These are phyloP conservation scores for Cairina moschata DNA, from an alignment of 2,113 vertebrate species.

Conservation along the genomic window DNA sequence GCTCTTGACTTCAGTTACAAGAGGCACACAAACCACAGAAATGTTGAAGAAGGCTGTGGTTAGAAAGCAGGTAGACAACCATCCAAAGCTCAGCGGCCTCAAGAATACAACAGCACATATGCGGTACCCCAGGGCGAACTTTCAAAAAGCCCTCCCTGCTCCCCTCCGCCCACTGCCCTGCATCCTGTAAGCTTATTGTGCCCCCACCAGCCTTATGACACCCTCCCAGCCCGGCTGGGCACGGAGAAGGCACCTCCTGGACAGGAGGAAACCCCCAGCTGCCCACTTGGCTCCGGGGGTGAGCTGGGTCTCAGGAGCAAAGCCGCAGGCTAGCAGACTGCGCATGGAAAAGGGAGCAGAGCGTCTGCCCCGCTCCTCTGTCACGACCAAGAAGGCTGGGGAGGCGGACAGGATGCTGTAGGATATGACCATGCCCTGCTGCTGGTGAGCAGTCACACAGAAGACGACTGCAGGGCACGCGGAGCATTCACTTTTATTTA, in stretches of 20 bases:
- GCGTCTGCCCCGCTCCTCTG: too few species aligned
- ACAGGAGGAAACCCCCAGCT: neutral
- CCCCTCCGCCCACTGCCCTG: neutral
- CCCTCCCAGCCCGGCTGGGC: too few species aligned
- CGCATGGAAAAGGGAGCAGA: neutral
- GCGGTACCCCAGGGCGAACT: neutral
- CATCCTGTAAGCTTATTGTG: neutral
- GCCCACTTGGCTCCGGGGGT: neutral
- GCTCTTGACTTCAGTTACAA: neutral
- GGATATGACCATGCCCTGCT: neutral
- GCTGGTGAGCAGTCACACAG: neutral
- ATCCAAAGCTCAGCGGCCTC: neutral
- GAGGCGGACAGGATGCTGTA: too few species aligned
- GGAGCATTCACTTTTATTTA: neutral
- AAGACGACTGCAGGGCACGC: rapidly evolving
- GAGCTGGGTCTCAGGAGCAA: neutral
- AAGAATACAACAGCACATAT: neutral
- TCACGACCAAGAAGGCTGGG: too few species aligned
- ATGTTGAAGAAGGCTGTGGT: rapidly evolving
- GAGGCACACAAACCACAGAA: rapidly evolving
- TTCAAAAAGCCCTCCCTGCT: neutral
- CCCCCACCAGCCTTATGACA: neutral
- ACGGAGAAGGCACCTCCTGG: neutral
- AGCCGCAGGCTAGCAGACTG: neutral
- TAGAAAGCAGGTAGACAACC: neutral